Conservation (phyloP, 2,113 vertebrate species). For the Apodemus sylvaticus region DNA sequence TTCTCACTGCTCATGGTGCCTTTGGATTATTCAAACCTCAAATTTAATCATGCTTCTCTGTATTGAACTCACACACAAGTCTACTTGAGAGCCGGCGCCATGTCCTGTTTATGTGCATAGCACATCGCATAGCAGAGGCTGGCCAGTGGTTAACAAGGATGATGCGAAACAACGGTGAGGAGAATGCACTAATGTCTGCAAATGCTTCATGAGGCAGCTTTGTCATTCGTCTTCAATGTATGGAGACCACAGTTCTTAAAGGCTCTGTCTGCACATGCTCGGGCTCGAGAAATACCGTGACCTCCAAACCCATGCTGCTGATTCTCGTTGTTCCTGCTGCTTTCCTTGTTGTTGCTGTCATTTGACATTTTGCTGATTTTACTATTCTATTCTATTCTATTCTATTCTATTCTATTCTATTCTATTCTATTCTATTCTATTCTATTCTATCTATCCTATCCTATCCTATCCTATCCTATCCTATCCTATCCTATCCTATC, state of each 20-base stretch:
- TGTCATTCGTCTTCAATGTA: background rate
- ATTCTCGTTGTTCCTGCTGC: background rate
- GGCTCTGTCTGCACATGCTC: background rate
- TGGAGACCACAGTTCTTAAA: background rate
- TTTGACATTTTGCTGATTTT: background rate
- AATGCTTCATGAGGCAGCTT: background rate
- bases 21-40: background rate
- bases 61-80: background rate
- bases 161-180: background rate
- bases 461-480: background rate
- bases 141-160: background rate
- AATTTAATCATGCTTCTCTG: background rate
- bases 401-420: background rate
- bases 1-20: no score
- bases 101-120: slow-evolving; percentile 1
- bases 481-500: background rate
- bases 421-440: background rate
- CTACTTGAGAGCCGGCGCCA: background rate
- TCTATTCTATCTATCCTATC: background rate
- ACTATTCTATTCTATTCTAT: no score
- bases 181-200: background rate
- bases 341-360: background rate
- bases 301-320: background rate
- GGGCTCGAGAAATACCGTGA: background rate
- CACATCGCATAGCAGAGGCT: background rate